A percentile compares a stretch with the other conserved stretches of the same genome.
Evolutionary conservation across 2,797 vertebrate species (phyloP).

Genomic region (Poecile montanus): DNA sequence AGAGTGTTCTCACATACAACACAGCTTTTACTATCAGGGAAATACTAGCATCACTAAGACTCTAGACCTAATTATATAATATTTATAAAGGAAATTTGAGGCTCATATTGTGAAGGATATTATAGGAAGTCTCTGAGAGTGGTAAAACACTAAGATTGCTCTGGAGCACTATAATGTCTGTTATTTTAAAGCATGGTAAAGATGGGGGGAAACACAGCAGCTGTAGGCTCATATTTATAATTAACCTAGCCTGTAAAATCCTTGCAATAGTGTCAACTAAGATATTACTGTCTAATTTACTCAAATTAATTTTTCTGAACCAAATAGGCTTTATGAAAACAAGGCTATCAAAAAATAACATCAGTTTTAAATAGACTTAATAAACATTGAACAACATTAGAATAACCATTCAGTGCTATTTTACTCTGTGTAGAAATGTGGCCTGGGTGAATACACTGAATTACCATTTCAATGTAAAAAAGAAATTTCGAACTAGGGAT

Average conservation of each 20-base stretch:
- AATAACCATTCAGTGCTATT: background rate
- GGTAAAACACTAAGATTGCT: background rate
- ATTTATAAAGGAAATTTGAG: slow-evolving; percentile 39
- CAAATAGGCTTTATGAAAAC: slow-evolving; percentile 72
- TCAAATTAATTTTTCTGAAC: slow-evolving; percentile 71
- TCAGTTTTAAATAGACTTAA: slow-evolving; percentile 70
- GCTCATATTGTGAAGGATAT: background rate
- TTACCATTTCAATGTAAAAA: background rate
- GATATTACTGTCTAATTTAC: slow-evolving; percentile 67
- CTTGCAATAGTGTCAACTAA: slow-evolving; percentile 67
- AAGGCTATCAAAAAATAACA: slow-evolving; percentile 70
- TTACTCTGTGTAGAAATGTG: background rate
- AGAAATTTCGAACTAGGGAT: background rate
- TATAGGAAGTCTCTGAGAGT: background rate
- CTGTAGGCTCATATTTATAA: slow-evolving; percentile 73
- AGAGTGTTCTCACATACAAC: background rate
- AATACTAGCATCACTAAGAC: background rate
- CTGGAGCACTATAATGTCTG: slow-evolving; percentile 57
- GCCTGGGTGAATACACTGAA: background rate
- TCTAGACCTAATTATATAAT: background rate
- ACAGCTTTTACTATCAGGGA: background rate
- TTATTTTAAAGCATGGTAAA: slow-evolving; percentile 73
- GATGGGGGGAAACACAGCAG: slow-evolving; percentile 51
- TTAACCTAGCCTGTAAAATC: slow-evolving; percentile 74
- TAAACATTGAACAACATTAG: slow-evolving; percentile 31